phyloP scores from a whole-genome alignment of 1,140 invertebrate species.

The Oscheius sp. region DNA sequence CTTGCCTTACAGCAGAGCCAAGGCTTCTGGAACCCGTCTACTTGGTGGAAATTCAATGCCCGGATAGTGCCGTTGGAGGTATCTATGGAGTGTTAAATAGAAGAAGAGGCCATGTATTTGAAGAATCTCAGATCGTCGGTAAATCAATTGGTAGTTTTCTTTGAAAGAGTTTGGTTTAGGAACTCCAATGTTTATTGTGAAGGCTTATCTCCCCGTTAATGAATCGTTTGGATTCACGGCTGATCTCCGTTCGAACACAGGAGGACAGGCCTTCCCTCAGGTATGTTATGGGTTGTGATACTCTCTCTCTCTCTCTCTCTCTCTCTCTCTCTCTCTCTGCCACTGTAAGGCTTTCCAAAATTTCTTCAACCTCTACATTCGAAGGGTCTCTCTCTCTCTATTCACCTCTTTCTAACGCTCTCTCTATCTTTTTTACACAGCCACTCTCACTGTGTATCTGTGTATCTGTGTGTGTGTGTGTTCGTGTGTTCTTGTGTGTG shows the following conservation, averaged over 20 bases:
- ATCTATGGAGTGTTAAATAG: slow-evolving; percentile 82
- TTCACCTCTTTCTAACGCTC: too few relatives aligned
- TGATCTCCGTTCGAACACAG: slow-evolving; percentile 94
- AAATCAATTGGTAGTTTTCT: too few relatives aligned
- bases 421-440: slow-evolving; percentile 94
- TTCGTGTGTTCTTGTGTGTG: too few relatives aligned
- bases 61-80: slow-evolving; percentile 71
- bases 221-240: slow-evolving; percentile 99
- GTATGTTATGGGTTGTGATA: too few relatives aligned
- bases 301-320: too few relatives aligned
- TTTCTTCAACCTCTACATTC: too few relatives aligned
- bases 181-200: slow-evolving; percentile 98
- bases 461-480: too few relatives aligned
- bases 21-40: slow-evolving; percentile 97
- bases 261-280: slow-evolving; percentile 99
- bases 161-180: too few relatives aligned
- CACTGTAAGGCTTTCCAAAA: too few relatives aligned
- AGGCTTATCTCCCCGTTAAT: slow-evolving; percentile 96
- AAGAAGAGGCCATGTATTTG: slow-evolving; percentile 91
- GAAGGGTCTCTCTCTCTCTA: too few relatives aligned
- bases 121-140: slow-evolving; percentile 81
- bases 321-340: too few relatives aligned
- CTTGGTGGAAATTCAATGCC: slow-evolving; percentile 96
- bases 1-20: slow-evolving; percentile 83
- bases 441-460: slow-evolving; percentile 96